Base-by-base conservation (phyloP, 2,888 invertebrate species). In the Salticus scenicus region DNA sequence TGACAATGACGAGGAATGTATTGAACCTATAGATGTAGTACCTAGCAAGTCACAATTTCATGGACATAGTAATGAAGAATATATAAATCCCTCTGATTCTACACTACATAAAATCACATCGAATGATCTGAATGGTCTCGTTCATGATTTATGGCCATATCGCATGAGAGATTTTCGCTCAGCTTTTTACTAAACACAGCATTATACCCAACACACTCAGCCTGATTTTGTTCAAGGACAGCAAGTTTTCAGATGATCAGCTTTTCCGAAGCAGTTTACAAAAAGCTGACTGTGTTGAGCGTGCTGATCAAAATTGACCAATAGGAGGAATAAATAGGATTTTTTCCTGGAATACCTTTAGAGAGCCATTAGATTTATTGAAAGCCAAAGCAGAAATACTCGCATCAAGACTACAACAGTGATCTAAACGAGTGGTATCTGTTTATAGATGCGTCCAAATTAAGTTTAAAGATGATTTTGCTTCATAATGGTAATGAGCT, bases 401-500 rank as follows among this genome's bases (percentile, higher is more conserved):
- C 14, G 41, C 41, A 41, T n/a, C 41, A 41, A 41, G 41, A 41
- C 41, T 41, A 41, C 41, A 41, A 41, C 41, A 41, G 41, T 41
- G 41, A 41, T 41, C 10, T 41, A 41, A 41, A 41, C 41, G 42
- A 71, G 28, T 71, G 42, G 41, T 10, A 1, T 12, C 20, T 71
- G 37, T 71, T 41, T 10, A 20, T 71, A 20, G 27, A 33, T 41
- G 17, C 41, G 17, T 71, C 41, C 10, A 71, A 41, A 33, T 37
- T 41, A 41, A 71, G 41, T 41, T 17, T 71, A 10, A 71, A 71
- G 24, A 20, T 0, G 12, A 41, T 20, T 41, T 20, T 71, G 33
- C 71, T 71, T 12, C 71, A 71, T 41, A 24, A 20, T 71, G 42
- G 42, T 10, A 71, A 71, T 41, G 20, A 71, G 14, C 17, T 71